Evolutionary conservation across 2,888 invertebrate genomes (phyloP).

Genomic region (Megastigmus dorsalis): DNA sequence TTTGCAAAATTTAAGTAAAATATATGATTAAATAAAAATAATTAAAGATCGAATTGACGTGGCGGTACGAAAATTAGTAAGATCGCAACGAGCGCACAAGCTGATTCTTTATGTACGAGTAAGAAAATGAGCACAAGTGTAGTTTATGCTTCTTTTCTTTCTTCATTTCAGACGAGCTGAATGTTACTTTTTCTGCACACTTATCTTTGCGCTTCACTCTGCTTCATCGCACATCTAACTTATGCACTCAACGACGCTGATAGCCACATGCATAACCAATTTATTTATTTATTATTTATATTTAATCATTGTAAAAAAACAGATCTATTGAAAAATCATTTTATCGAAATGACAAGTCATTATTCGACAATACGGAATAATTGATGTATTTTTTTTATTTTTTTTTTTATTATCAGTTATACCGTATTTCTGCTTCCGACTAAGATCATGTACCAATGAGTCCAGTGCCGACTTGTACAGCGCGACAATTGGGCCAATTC

Average conservation of each 20-base stretch:
- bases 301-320: conserved; percentile 25
- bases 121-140: not conserved
- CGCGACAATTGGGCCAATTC: conserved; percentile 20
- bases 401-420: too few species aligned
- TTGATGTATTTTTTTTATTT: conserved; percentile 19
- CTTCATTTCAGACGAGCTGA: conserved; percentile 66
- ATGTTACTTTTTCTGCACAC: conserved; percentile 56
- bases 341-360: not conserved
- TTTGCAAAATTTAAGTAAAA: too few species aligned
- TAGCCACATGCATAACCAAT: conserved; percentile 28
- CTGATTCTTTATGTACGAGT: not conserved
- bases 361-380: conserved; percentile 11
- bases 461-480: conserved; percentile 7
- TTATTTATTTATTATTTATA: conserved; percentile 40
- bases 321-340: not conserved
- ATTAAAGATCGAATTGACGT: too few species aligned
- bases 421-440: not conserved
- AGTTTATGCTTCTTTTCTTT: conserved; percentile 57
- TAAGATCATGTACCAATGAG: conserved; percentile 22
- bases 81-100: conserved; percentile 9
- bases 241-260: conserved; percentile 54
- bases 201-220: conserved; percentile 55
- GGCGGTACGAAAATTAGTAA: not conserved
- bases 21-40: not conserved
- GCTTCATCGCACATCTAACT: conserved; percentile 56